These are phyloP conservation scores for Lycia hirtaria DNA, from an alignment of 2,888 invertebrate species.

Conservation along the genomic window DNA sequence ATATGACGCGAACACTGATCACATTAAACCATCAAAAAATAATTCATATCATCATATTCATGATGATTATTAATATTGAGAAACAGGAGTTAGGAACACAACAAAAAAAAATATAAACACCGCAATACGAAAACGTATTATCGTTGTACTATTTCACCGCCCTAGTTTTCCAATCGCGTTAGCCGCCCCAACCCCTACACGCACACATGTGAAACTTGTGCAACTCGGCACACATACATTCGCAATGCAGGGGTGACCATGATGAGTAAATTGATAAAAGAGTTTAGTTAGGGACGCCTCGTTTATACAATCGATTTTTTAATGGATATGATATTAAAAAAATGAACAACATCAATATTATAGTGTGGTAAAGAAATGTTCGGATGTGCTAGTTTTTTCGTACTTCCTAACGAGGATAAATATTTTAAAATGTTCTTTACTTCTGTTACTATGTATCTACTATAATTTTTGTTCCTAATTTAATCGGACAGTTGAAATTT, in stretches of 20 bases:
- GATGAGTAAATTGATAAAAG: slow-evolving; percentile 34
- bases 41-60: too few species aligned
- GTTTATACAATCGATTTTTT: slow-evolving; percentile 34
- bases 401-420: too few species aligned
- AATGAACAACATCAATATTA: too few species aligned
- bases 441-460: too few species aligned
- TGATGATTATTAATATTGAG: too few species aligned
- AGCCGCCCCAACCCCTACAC: slow-evolving; percentile 54
- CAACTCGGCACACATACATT: slow-evolving; percentile 54
- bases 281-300: slow-evolving; percentile 35
- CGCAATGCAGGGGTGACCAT: slow-evolving; percentile 55
- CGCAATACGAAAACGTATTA: slow-evolving; percentile 37
- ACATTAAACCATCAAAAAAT: too few species aligned
- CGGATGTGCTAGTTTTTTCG: too few species aligned
- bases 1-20: too few species aligned
- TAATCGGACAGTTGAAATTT: too few species aligned
- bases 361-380: background rate
- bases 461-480: too few species aligned
- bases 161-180: slow-evolving; percentile 70
- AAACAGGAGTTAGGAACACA: too few species aligned
- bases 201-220: slow-evolving; percentile 61
- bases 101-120: slow-evolving; percentile 13
- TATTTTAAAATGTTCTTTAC: too few species aligned
- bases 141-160: slow-evolving; percentile 58
- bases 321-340: background rate